Evolutionary conservation across 2,888 invertebrate species (phyloP), one percentile per base, ranked within the genome.

Genomic region (Cosmia pyralina): DNA sequence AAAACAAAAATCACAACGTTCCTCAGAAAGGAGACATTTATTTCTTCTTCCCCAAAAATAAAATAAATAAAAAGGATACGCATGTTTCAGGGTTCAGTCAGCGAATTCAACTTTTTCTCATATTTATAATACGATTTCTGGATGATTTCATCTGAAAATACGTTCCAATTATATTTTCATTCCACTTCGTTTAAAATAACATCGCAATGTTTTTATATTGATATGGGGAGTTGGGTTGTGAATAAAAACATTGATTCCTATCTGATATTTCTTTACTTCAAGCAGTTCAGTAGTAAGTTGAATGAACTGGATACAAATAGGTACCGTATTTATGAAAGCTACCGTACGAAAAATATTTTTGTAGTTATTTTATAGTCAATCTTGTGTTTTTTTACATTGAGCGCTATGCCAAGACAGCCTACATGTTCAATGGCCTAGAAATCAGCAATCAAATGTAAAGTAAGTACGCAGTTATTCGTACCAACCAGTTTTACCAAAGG

Each of bases 1-100:
- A 82, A 81, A 83, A 84, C 64, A 81, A 70, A 68, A 76, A 70
- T 81, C 75, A 77, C 57, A 22, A 64, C 55, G 11, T 59, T 75
- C 15, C 64, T 59, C n/a, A 46, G 58, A 79, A 48, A 62, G 58
- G 57, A n/a, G 41, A 72, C 72, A 70, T 72, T 76, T 70, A 77
- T 69, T 76, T 81, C 50, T 75, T 68, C 57, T 52, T 59, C 70
- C 17, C 19, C 10, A 0, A 44, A 63, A 62, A 65, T 64, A 64
- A 34, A 66, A 34, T 10, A 0, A 60, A 60, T 38, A 57, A 75
- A 65, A 66, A 41, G 69, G 17, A 66, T 64, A 66, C 34, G 22
- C 57, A 13, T 46, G 19, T 68, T 86, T 85, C 59, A 74, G 78
- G 72, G 80, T 72, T 74, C 73, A 64, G 28, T 70, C 11, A 11